phyloP scores from a whole-genome alignment of 2,888 invertebrate genomes.

The Hipparchia sbordonii region DNA sequence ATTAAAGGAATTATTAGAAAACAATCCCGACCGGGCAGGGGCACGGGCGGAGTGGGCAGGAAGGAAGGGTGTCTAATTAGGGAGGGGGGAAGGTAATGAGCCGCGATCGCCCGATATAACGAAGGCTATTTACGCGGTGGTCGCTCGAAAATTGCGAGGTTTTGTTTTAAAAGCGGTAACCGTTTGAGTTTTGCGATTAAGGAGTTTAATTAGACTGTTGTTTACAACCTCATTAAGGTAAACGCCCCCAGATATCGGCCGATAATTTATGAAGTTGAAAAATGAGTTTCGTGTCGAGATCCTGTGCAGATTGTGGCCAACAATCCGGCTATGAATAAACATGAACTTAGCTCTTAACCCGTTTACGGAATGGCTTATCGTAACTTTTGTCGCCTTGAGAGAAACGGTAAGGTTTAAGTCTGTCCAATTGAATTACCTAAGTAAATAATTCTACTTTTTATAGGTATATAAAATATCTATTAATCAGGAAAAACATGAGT shows the following conservation, averaged over 20 bases:
- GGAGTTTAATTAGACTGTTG: constrained; percentile 83
- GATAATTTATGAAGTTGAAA: constrained; percentile 80
- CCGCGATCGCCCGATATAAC: constrained; percentile 82
- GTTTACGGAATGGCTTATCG: constrained; percentile 37
- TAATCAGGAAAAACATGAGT: too few relatives aligned
- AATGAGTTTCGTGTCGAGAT: constrained; percentile 72
- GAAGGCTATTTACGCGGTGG: constrained; percentile 80
- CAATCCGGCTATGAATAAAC: constrained; percentile 58
- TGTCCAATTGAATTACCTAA: constrained; percentile 21
- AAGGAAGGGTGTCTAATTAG: constrained; percentile 76
- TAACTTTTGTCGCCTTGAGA: constrained; percentile 38
- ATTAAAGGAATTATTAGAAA: constrained; percentile 80
- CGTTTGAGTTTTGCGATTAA: constrained; percentile 83
- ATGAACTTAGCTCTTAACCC: constrained; percentile 50
- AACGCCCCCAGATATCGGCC: constrained; percentile 71
- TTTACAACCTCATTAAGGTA: constrained; percentile 81
- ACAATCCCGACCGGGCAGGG: constrained; percentile 66
- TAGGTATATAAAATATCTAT: too few relatives aligned
- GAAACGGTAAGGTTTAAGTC: constrained; percentile 28
- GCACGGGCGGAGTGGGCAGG: constrained; percentile 51
- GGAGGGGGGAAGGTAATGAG: constrained; percentile 79
- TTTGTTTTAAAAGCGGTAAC: constrained; percentile 82
- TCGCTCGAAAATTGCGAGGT: constrained; percentile 80
- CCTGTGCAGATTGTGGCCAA: constrained; percentile 52
- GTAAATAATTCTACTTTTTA: neutral